Evolutionary conservation across 37 sponge, comb jelly and placozoan genomes (phyloP).

Genomic region (Oscarella lobularis): DNA sequence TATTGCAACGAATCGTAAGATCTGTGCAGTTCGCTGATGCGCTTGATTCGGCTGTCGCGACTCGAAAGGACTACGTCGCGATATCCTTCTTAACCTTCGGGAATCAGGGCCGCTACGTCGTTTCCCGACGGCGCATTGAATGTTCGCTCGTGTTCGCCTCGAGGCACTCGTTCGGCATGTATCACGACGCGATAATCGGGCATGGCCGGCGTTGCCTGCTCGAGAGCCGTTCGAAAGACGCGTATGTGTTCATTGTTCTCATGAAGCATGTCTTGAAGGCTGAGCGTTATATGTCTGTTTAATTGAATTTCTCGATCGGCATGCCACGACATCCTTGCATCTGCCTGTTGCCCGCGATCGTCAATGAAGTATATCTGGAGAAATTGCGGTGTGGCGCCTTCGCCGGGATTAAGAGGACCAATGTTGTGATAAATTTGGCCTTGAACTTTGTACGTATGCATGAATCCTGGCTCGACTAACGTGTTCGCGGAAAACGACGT

Average conservation of each 20-base stretch:
- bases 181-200: constrained; percentile 6
- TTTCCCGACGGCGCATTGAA: constrained; percentile 15
- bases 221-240: constrained; percentile 5
- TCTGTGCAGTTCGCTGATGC: constrained; percentile 13
- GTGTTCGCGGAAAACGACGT: too few species aligned
- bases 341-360: too few species aligned
- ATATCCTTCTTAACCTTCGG: constrained; percentile 10
- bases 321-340: too few species aligned
- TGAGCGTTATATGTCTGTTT: too few species aligned
- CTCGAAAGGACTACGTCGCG: constrained; percentile 12
- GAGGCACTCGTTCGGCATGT: constrained; percentile 5
- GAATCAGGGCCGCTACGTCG: constrained; percentile 10
- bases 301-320: too few species aligned
- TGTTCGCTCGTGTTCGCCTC: constrained; percentile 14
- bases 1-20: constrained; percentile 12
- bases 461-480: constrained; percentile 5
- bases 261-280: constrained; percentile 12
- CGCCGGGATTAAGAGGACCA: constrained; percentile 18
- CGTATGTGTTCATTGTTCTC: background rate
- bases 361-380: too few species aligned
- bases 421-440: constrained; percentile 22
- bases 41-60: constrained; percentile 1
- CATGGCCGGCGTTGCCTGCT: background rate
- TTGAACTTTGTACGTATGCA: constrained; percentile 21
- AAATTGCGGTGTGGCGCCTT: constrained; percentile 15